Evolutionary conservation across 2,888 invertebrate genomes (phyloP), one percentile per base, ranked within the genome.

Genomic region (Caenorhabditis sp.): DNA sequence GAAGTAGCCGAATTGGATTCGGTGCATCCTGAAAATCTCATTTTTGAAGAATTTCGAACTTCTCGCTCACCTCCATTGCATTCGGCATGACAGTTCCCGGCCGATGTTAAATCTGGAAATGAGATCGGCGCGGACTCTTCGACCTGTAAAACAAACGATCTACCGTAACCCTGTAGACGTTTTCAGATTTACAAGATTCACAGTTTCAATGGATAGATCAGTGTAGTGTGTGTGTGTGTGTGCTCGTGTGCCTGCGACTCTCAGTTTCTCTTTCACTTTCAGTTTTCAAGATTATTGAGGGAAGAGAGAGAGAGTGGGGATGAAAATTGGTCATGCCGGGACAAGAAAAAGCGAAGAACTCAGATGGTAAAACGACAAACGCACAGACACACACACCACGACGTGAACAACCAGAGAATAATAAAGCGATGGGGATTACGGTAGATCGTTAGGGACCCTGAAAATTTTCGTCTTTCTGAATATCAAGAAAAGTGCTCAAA

Each of bases 101-200:
- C 91, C 16, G 91, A 91, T n/a, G 82, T 84, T 44, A 91, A 72
- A 61, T 90, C 90, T 16, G 89, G 88, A 54, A 90, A 89, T 54
- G 83, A 83, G 44, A 83, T 75, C 7, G 83, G 83, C 7, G 79
- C 83, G 14, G 74, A 24, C 31, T 83, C 83, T 56, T 83, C 83
- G 5, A 79, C 64, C 83, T 83, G 82, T n/a, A 82, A 74, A 51
- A 51, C n/a, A 12, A n/a, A 63, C 51, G 44, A 41, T 56, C 54
- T 76, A 76, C 76, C 68, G 76, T 77, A 63, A 70, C 59, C 41
- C 35, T 56, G 10, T 24, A 19, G 2, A 28, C 10, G 16, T 59
- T 31, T 2, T n/a, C n/a, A 38, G 41, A 61, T n/a, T 38, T 38
- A 22, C 49, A 47, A 47, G 12, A 44, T 44, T n/a, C 12, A n/a